Evolutionary conservation across 2,888 invertebrate species (phyloP), one percentile per base, ranked within the genome.

Genomic region (Tiliacea aurago): DNA sequence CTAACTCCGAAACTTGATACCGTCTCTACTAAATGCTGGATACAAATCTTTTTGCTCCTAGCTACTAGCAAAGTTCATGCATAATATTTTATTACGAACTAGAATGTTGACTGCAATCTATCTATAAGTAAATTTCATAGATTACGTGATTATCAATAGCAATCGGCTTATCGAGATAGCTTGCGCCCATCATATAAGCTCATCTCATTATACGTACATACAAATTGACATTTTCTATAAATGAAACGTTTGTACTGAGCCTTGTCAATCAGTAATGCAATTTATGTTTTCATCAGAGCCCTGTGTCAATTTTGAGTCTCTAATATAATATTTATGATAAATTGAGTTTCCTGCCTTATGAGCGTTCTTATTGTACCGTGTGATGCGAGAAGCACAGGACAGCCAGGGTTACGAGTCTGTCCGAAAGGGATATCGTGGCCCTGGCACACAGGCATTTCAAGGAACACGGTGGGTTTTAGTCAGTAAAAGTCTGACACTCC

Each of bases 61-160:
- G 23, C 56, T 43, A 49, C 61, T 13, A 78, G 49, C 49, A 55
- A 61, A 78, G 33, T 61, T 49, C 23, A 61, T 61, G 9, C 55
- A 65, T 72, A 65, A 65, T 72, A 65, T 61, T 45, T 28, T 28
- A 28, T 41, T 23, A 78, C 20, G 43, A 72, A n/a, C 49, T 20
- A 51, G 20, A 58, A 41, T 53, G 55, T 49, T 53, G 1, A 67
- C 18, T 23, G 53, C 20, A 76, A 75, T 74, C 15, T 51, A 3
- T 56, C 51, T n/a, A n/a, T n/a, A n/a, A 37, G 41, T 58, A 64
- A 33, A 68, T 73, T 67, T 53, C 20, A 28, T 28, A 53, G 56
- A 79, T 78, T 74, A 80, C 80, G 68, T 79, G 74, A 73, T 64
- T 53, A 49, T 68, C 43, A 79, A 45, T 61, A 56, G 43, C 23